phyloP scores from a whole-genome alignment of 2,888 invertebrate species.

The Cosmopolites sordidus region DNA sequence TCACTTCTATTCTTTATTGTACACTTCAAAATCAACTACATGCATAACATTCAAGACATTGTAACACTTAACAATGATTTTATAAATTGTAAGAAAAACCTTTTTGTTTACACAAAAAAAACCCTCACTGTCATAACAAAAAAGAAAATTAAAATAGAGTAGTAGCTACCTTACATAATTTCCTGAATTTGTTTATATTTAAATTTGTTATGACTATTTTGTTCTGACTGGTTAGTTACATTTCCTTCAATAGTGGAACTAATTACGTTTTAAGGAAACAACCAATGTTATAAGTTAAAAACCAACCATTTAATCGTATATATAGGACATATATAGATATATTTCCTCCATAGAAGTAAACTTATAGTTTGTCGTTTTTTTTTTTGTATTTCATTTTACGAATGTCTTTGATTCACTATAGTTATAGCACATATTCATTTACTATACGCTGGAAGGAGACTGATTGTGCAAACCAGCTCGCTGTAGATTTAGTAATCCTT shows the following conservation, averaged over 20 bases:
- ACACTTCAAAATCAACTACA: background rate
- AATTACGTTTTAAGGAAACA: constrained; percentile 18
- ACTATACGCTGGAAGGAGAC: constrained; percentile 47
- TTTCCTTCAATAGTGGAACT: constrained; percentile 28
- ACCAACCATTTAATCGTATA: constrained; percentile 14
- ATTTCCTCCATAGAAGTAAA: constrained; percentile 17
- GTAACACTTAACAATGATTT: background rate
- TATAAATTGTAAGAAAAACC: constrained; percentile 5
- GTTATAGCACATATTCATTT: constrained; percentile 1
- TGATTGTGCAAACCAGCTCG: constrained; percentile 50
- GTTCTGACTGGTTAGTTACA: constrained; percentile 28
- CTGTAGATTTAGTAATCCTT: constrained; percentile 49
- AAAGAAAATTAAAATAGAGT: constrained; percentile 9
- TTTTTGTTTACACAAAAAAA: constrained; percentile 11
- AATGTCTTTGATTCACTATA: constrained; percentile 29
- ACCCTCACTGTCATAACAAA: constrained; percentile 16
- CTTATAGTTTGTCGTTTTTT: constrained; percentile 23
- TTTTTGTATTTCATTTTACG: constrained; percentile 34
- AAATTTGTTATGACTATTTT: constrained; percentile 13
- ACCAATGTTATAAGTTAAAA: constrained; percentile 8
- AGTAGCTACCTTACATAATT: constrained; percentile 10
- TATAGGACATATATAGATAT: constrained; percentile 14
- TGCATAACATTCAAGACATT: background rate
- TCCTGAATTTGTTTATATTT: constrained; percentile 9
- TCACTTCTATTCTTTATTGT: background rate